Conservation (phyloP, 2,113 vertebrate genomes). For the Heliornis fulica region DNA sequence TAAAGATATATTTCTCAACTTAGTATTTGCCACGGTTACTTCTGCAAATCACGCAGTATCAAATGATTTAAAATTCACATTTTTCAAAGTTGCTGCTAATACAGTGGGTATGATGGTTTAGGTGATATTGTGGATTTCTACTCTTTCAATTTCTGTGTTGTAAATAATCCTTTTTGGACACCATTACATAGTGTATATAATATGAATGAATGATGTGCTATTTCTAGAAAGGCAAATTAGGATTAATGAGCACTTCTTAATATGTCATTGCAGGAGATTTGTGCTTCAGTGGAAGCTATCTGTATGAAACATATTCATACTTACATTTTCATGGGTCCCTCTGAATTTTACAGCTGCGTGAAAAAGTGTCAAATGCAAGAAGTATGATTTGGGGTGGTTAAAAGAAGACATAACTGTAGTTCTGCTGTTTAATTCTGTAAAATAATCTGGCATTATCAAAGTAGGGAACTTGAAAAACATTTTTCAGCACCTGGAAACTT, state of each 20-base stretch:
- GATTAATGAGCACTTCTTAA: not conserved
- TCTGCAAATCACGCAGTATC: not conserved
- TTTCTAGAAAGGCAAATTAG: not conserved
- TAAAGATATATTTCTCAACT: not conserved
- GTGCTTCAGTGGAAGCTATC: not conserved
- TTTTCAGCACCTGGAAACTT: not conserved
- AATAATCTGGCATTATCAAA: not conserved
- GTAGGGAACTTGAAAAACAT: not conserved
- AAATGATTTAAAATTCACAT: not conserved
- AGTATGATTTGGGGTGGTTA: not conserved
- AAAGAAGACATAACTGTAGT: not conserved
- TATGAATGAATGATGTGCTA: not conserved
- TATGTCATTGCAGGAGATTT: not conserved
- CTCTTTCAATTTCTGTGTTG: not conserved
- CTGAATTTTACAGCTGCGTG: not conserved
- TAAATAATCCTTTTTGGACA: not conserved
- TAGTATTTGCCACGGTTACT: not conserved
- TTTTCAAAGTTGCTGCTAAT: not conserved
- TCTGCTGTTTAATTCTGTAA: not conserved
- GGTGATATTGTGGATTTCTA: not conserved
- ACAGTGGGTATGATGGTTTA: not conserved
- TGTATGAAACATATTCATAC: not conserved
- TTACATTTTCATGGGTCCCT: not conserved
- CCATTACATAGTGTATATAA: not conserved
- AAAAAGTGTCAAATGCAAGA: not conserved